Base-by-base conservation (phyloP, 2,113 vertebrate genomes). In the Gorilla gorilla region DNA sequence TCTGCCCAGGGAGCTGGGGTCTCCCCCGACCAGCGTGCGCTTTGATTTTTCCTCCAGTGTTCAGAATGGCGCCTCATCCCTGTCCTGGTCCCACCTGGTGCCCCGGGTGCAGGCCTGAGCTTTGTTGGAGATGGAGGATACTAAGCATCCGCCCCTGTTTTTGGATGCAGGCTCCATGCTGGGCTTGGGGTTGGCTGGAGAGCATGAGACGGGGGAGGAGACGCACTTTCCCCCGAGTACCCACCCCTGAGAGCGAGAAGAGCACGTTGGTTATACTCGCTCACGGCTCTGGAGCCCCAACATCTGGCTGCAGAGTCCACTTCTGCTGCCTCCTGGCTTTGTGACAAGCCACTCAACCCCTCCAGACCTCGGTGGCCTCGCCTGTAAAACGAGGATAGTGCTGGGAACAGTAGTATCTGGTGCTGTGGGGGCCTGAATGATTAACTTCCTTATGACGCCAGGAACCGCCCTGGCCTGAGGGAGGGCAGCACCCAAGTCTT, bases 371-470 rank as follows among this genome's bases (percentile, higher is more conserved):
- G 0, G 25, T 61, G 59, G 59, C 59, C 22, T 35, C 1, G 13
- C 32, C 64, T 12, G 32, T 35, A 4, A 4, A 20, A 17, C 0
- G 50, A 30, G 30, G 32, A 18, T 5, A 20, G 48, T 59, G 8
- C 10, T 3, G 2, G 72, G 27, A 25, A 27, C 70, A 32, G 59
- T 66, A 16, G 64, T 45, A 6, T 14, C 55, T 17, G 0, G 59
- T 2, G 61, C 76, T 7, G 22, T 30, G n/a, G 17, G 3, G 64
- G 18, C 64, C 1, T 6, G 12, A 2, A 5, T 48, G 66, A 32
- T 16, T n/a, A 50, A 5, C 2, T 18, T 30, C 50, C 30, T n/a
- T 2, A 25, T 0, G 0, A 73, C 1, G 32, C 22, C 57, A 3
- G 10, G 32, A 8, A 8, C 14, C 0, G 6, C 4, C 59, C 45